A percentile compares a stretch with the other conserved stretches of the same genome.
Conservation (phyloP, 2,888 invertebrate species). For the Yponomeuta cagnagella region DNA sequence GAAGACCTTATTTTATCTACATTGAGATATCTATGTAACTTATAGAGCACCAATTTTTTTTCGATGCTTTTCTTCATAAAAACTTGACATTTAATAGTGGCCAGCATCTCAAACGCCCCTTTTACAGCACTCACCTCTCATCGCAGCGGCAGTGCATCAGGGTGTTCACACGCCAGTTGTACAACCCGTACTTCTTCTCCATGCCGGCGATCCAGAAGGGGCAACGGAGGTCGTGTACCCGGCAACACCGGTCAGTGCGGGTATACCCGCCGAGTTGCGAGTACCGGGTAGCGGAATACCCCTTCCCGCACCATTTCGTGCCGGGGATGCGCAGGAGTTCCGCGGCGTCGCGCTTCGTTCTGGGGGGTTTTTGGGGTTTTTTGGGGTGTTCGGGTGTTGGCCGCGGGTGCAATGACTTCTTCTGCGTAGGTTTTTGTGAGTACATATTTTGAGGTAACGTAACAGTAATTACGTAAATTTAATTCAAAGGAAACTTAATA, state of each 20-base stretch:
- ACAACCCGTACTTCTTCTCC: conserved; percentile 88
- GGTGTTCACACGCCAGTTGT: conserved; percentile 93
- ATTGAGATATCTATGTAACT: too few relatives aligned
- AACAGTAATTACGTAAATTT: too few relatives aligned
- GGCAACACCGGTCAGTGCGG: conserved; percentile 90
- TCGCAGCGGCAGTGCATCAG: conserved; percentile 95
- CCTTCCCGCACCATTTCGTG: conserved; percentile 96
- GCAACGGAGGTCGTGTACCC: conserved; percentile 90
- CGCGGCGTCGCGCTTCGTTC: conserved; percentile 63
- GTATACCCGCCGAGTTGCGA: conserved; percentile 90
- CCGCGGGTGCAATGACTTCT: conserved; percentile 24
- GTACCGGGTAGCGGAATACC: conserved; percentile 86
- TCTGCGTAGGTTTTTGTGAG: background rate
- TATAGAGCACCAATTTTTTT: too few relatives aligned
- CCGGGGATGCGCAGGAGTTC: conserved; percentile 90
- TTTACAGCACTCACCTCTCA: conserved; percentile 79
- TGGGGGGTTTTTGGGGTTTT: conserved; percentile 34
- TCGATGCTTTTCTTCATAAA: too few relatives aligned
- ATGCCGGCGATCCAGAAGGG: conserved; percentile 89
- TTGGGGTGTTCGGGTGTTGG: background rate
- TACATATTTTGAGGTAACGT: too few relatives aligned
- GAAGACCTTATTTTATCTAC: too few relatives aligned
- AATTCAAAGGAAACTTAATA: too few relatives aligned
- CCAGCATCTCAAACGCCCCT: too few relatives aligned
- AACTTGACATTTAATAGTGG: too few relatives aligned